These are phyloP conservation scores for Hyles lineata DNA, from an alignment of 2,888 invertebrate species.

Conservation along the genomic window DNA sequence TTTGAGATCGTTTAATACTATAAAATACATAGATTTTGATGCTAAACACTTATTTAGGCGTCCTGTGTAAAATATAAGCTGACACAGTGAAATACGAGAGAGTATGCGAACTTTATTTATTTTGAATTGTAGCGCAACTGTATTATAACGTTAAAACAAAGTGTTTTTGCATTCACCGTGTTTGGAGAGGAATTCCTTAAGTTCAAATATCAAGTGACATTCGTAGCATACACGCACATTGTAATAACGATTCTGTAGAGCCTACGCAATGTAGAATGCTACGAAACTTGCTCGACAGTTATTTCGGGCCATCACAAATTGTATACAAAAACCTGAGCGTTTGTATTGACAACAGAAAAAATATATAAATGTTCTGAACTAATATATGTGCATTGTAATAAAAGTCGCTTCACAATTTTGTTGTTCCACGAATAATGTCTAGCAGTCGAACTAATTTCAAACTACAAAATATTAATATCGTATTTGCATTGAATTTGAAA, in stretches of 20 bases:
- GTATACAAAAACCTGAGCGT: not conserved
- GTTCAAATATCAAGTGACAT: not conserved
- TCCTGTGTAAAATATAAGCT: too few relatives aligned
- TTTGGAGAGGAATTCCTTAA: not conserved
- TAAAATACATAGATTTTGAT: too few relatives aligned
- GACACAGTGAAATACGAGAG: too few relatives aligned
- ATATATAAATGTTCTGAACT: too few relatives aligned
- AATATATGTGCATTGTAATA: not conserved
- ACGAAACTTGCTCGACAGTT: constrained; percentile 25
- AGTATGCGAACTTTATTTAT: too few relatives aligned
- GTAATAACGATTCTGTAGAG: constrained; percentile 15
- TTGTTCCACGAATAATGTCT: not conserved
- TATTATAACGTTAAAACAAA: too few relatives aligned
- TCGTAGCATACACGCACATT: constrained; percentile 17
- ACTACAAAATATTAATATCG: not conserved
- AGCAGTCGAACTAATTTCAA: not conserved
- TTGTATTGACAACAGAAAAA: too few relatives aligned
- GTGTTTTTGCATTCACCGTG: not conserved
- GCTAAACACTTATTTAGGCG: too few relatives aligned
- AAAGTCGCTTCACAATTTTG: not conserved
- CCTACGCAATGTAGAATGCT: constrained; percentile 32
- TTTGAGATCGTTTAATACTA: too few relatives aligned
- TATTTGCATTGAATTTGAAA: not conserved
- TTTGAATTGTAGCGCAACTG: too few relatives aligned
- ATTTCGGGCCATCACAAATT: not conserved